Evolutionary conservation across 2,797 vertebrate species (phyloP).

Genomic region (Pampus argenteus): DNA sequence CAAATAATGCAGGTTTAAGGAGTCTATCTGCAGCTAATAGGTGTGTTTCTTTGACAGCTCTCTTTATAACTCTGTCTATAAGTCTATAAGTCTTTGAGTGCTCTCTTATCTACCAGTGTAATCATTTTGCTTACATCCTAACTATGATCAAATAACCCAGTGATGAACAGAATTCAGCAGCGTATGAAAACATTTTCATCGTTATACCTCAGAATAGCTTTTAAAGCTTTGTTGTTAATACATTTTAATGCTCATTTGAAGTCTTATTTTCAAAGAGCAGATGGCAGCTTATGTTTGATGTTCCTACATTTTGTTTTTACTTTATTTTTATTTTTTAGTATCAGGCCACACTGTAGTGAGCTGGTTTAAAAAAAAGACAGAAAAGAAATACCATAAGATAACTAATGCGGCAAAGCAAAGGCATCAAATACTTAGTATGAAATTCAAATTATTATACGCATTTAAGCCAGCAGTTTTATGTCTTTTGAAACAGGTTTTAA

Average conservation of each 20-base stretch:
- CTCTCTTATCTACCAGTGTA: neutral
- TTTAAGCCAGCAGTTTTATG: slow-evolving; percentile 1
- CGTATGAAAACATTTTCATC: neutral
- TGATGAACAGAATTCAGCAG: neutral
- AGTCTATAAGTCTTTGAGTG: neutral
- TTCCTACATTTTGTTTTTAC: slow-evolving; percentile 24
- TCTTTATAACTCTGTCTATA: neutral
- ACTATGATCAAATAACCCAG: neutral
- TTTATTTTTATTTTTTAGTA: slow-evolving; percentile 5
- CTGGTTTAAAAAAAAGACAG: neutral
- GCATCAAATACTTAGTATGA: neutral
- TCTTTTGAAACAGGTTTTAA: neutral
- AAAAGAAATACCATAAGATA: neutral
- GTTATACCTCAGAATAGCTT: neutral
- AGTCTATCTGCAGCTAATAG: too few relatives aligned
- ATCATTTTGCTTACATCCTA: neutral
- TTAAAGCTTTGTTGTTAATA: neutral
- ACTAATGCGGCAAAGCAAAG: neutral
- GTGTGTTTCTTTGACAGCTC: neutral
- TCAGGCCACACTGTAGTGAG: slow-evolving; percentile 6
- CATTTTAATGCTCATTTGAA: neutral
- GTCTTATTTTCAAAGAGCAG: neutral
- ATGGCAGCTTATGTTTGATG: neutral
- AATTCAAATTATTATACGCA: slow-evolving; percentile 3
- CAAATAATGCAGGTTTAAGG: too few relatives aligned